phyloP scores from a whole-genome alignment of 2,113 vertebrate genomes.

The Seriola quinqueradiata region DNA sequence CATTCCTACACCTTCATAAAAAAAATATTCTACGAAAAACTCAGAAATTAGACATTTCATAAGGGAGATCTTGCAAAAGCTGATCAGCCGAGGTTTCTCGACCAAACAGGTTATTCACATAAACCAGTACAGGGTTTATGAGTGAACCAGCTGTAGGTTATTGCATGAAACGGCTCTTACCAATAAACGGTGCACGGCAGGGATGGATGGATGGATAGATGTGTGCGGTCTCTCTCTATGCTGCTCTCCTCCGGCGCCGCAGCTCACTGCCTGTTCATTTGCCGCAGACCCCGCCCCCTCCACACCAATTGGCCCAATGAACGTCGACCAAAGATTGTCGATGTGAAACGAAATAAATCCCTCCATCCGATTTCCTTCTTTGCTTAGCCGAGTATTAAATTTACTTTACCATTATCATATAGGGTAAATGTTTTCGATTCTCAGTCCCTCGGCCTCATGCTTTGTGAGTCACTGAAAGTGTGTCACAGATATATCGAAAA shows the following conservation, averaged over 20 bases:
- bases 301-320: slow-evolving; percentile 70
- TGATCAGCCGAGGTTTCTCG: background rate
- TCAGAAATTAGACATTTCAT: background rate
- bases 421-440: background rate
- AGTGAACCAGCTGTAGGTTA: slow-evolving; percentile 4
- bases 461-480: background rate
- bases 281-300: slow-evolving; percentile 73
- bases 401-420: background rate
- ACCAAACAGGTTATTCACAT: background rate
- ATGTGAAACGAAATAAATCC: accelerated
- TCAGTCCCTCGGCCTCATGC: background rate
- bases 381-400: background rate
- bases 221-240: slow-evolving; percentile 54
- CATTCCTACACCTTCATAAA: slow-evolving; percentile 35
- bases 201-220: slow-evolving; percentile 44
- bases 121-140: background rate
- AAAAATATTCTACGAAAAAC: slow-evolving; percentile 2
- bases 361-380: background rate
- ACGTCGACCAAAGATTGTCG: slow-evolving; percentile 51
- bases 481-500: background rate
- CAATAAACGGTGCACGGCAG: slow-evolving; percentile 49
- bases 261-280: slow-evolving; percentile 70
- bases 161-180: slow-evolving; percentile 72
- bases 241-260: slow-evolving; percentile 72
- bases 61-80: background rate